phyloP scores from a whole-genome alignment of 2,113 vertebrate genomes.

The Hyla sarda region DNA sequence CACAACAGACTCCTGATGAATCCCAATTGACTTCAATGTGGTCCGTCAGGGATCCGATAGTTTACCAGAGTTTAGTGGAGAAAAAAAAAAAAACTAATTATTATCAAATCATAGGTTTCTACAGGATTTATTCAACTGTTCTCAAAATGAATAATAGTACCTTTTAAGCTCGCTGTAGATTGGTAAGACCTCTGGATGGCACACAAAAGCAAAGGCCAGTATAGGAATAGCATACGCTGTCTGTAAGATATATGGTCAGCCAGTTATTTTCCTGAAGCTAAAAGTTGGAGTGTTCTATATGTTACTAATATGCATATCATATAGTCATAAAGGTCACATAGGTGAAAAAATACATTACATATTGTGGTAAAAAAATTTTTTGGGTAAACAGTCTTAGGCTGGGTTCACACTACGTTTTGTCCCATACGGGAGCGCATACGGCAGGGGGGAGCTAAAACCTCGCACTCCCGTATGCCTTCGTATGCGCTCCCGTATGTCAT shows the following conservation, averaged over 20 bases:
- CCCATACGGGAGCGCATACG: too few relatives aligned
- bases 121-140: neutral
- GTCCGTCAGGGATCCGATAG: too few relatives aligned
- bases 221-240: slow-evolving; percentile 97
- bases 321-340: neutral
- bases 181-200: slow-evolving; percentile 95
- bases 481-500: too few relatives aligned
- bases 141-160: slow-evolving; percentile 67
- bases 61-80: too few relatives aligned
- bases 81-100: too few relatives aligned
- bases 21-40: too few relatives aligned
- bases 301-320: neutral
- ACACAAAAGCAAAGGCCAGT: slow-evolving; percentile 96
- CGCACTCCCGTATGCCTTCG: too few relatives aligned
- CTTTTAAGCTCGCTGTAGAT: slow-evolving; percentile 99
- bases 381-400: too few relatives aligned
- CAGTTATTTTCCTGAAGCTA: neutral
- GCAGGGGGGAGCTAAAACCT: too few relatives aligned
- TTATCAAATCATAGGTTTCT: neutral
- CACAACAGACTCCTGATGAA: too few relatives aligned
- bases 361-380: too few relatives aligned
- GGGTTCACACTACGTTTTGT: too few relatives aligned
- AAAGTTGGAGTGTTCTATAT: neutral
- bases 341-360: neutral
- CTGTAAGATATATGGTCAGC: slow-evolving; percentile 75